Evolutionary conservation across 2,797 vertebrate species (phyloP), one percentile per base, ranked within the genome.

Genomic region (Eremophila alpestris): DNA sequence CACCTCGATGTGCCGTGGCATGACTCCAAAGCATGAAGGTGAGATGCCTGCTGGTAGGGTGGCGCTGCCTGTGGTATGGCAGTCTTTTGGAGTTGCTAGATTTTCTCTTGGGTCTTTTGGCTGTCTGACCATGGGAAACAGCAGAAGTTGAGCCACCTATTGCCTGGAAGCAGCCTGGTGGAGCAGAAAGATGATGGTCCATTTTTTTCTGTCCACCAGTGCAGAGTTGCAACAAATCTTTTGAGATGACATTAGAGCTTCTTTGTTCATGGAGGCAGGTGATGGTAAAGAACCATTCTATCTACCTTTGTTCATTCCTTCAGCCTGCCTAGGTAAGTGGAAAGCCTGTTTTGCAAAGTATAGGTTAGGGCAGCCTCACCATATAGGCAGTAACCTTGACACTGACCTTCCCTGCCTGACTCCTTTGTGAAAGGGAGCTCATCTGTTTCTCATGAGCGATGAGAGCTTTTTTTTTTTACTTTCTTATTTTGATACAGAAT

Each of bases 401-500:
- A 23, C 3, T 85, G 65, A 87, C 54, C 36, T 90, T 88, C 62
- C 4, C 59, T 74, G n/a, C 17, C 75, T 38, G n/a, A 48, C 22
- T 93, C 21, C 55, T 95, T 49, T 86, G 58, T 65, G 21, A 23
- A 75, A 71, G 43, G 38, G 11, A 81, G 32, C 22, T 73, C 40
- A 43, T 23, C 62, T 78, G 32, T 38, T 43, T 46, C 48, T 94
- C 36, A 55, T 1, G 3, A 74, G 40, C 0, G 1, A 19, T 62
- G 13, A 2, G 62, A 54, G 27, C 2, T 36, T 38, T 38, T 21
- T 54, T 52, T 55, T 55, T 20, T 2, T 40, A 5, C 16, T 88
- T 87, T 76, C 24, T 74, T 88, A 58, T 91, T 94, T 90, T 86
- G 63, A 78, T 69, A 73, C 43, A 48, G 81, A 87, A 87, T 96